Evolutionary conservation across 2,113 vertebrate genomes (phyloP).

Genomic region (Pterocles orientalis): DNA sequence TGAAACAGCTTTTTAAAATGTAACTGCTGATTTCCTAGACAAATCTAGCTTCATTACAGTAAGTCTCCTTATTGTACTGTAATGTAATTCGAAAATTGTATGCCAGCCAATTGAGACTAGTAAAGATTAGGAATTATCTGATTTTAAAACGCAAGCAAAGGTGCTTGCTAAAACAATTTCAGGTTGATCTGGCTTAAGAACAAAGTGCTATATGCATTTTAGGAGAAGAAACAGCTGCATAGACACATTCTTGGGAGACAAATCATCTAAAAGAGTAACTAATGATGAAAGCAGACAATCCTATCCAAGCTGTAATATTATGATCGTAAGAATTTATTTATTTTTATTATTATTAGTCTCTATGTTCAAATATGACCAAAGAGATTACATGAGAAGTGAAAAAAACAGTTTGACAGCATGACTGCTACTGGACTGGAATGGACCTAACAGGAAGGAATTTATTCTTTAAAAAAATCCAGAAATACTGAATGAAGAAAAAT

Average conservation of each 20-base stretch:
- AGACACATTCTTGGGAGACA: neutral
- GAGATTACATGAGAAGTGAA: neutral
- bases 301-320: neutral
- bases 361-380: neutral
- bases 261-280: neutral
- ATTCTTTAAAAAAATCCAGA: neutral
- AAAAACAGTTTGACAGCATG: neutral
- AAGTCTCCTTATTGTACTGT: neutral
- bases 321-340: neutral
- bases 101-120: neutral
- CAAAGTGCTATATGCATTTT: neutral
- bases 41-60: neutral
- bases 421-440: neutral
- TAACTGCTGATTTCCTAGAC: neutral
- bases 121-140: neutral
- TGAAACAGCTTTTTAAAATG: neutral
- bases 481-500: neutral
- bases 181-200: neutral
- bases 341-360: neutral
- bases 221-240: neutral
- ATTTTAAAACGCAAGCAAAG: neutral
- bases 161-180: neutral
- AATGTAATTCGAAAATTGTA: neutral
- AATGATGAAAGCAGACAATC: neutral
- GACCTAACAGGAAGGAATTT: neutral